Evolutionary conservation across 2,797 vertebrate genomes (phyloP).

Genomic region (Sphenodon punctatus): DNA sequence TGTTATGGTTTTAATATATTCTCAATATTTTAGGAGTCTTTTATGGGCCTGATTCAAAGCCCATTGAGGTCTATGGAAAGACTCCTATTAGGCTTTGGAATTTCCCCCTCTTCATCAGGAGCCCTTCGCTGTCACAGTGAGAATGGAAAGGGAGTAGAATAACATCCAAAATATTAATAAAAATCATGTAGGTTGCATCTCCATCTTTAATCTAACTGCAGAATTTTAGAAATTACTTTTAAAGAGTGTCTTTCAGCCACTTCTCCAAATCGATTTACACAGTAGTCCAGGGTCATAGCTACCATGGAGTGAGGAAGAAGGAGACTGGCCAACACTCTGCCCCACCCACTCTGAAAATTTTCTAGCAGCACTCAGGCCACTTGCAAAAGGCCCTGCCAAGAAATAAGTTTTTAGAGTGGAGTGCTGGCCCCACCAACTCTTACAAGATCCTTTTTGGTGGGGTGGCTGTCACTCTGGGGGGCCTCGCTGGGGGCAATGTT

Average conservation of each 20-base stretch:
- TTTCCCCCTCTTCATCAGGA: accelerated
- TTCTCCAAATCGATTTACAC: not conserved
- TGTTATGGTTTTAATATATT: accelerated
- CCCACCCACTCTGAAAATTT: too few relatives aligned
- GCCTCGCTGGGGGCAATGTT: too few relatives aligned
- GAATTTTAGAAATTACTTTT: not conserved
- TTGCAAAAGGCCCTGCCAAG: too few relatives aligned
- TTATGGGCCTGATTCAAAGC: not conserved
- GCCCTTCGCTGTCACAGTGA: not conserved
- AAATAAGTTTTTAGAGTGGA: too few relatives aligned
- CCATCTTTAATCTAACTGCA: not conserved
- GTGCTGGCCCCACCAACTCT: too few relatives aligned
- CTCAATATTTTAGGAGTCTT: not conserved
- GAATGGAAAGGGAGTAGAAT: accelerated
- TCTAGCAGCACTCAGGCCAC: too few relatives aligned
- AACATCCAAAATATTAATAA: not conserved
- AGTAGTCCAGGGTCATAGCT: too few relatives aligned
- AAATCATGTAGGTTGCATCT: accelerated
- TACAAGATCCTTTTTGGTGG: too few relatives aligned
- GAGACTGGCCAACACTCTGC: too few relatives aligned
- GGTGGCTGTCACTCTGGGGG: too few relatives aligned
- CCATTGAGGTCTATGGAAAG: not conserved
- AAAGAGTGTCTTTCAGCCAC: not conserved
- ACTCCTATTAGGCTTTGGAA: not conserved
- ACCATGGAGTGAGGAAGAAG: too few relatives aligned